These are phyloP conservation scores for Parauchenoglanis punctatus DNA, from an alignment of 2,797 vertebrate species.

Conservation along the genomic window DNA sequence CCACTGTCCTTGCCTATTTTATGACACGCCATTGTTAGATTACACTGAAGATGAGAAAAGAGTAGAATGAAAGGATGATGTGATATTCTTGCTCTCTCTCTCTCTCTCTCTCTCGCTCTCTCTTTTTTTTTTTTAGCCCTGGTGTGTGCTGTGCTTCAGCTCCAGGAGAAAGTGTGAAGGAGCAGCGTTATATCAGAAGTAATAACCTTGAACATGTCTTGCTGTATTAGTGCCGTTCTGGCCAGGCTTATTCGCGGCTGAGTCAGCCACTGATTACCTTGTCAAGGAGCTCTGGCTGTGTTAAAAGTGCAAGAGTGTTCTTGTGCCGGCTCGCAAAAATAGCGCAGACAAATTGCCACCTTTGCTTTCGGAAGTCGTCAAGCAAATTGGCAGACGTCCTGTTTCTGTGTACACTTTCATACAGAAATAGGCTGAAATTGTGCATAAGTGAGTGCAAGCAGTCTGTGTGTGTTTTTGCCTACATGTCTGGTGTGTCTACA, in stretches of 20 bases:
- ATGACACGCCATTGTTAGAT: slow-evolving; percentile 57
- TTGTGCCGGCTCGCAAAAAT: slow-evolving; percentile 55
- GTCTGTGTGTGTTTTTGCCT: slow-evolving; percentile 10
- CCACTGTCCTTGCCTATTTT: slow-evolving; percentile 49
- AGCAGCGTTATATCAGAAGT: slow-evolving; percentile 61
- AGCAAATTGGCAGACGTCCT: slow-evolving; percentile 50
- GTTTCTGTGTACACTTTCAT: slow-evolving; percentile 41
- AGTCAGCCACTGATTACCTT: slow-evolving; percentile 70
- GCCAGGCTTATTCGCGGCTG: slow-evolving; percentile 64
- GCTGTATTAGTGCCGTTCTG: slow-evolving; percentile 69
- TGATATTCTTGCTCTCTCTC: slow-evolving; percentile 51
- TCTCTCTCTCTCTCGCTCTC: background rate
- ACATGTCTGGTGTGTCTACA: background rate
- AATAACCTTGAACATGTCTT: slow-evolving; percentile 76
- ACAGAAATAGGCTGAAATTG: slow-evolving; percentile 24
- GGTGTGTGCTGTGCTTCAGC: slow-evolving; percentile 48
- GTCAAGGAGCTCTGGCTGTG: slow-evolving; percentile 65
- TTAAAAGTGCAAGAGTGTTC: slow-evolving; percentile 55
- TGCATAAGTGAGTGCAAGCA: slow-evolving; percentile 10
- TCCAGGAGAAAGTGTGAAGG: slow-evolving; percentile 51
- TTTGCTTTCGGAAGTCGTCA: slow-evolving; percentile 60
- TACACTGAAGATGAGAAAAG: slow-evolving; percentile 53
- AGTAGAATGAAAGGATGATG: slow-evolving; percentile 47
- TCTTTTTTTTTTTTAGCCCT: slow-evolving; percentile 27
- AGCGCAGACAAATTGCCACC: slow-evolving; percentile 58